phyloP scores from a whole-genome alignment of 1,140 invertebrate species.

The Drosophila parabipectinata region DNA sequence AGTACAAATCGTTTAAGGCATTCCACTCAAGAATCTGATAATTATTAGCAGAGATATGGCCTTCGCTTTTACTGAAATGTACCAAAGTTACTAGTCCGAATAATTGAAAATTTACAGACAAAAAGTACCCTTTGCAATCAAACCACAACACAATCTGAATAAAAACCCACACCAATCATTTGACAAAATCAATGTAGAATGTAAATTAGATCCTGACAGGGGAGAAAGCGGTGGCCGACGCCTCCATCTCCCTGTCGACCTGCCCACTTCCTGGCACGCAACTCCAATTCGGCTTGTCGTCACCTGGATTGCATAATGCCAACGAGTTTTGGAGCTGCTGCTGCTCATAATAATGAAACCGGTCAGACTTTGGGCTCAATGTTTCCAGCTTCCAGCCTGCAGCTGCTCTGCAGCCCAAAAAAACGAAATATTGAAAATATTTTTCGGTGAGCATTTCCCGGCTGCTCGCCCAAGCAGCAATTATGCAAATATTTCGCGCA shows the following conservation, averaged over 20 bases:
- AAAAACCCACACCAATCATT: background rate
- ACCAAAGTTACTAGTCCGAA: conserved; percentile 1
- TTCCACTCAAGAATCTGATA: too few relatives aligned
- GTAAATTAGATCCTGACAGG: conserved; percentile 1
- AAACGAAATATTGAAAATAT: conserved; percentile 20
- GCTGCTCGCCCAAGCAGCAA: conserved; percentile 62
- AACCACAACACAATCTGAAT: background rate
- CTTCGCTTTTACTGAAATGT: conserved; percentile 1
- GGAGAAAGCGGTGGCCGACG: conserved; percentile 37
- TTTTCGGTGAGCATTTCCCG: conserved; percentile 64
- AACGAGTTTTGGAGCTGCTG: conserved; percentile 50
- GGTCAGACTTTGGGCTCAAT: conserved; percentile 51
- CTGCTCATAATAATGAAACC: conserved; percentile 64
- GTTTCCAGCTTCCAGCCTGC: conserved; percentile 17
- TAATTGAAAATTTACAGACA: conserved; percentile 11
- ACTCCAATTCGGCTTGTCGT: conserved; percentile 76
- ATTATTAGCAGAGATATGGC: too few relatives aligned
- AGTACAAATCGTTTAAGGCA: too few relatives aligned
- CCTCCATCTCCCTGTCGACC: conserved; percentile 44
- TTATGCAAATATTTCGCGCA: conserved; percentile 77
- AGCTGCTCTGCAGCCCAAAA: conserved; percentile 46
- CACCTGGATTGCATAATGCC: conserved; percentile 75
- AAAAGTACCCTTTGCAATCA: background rate
- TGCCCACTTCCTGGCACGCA: conserved; percentile 75
- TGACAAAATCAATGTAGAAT: conserved; percentile 20